Base-by-base conservation (phyloP, 2,113 vertebrate species). In the Saccopteryx bilineata region DNA sequence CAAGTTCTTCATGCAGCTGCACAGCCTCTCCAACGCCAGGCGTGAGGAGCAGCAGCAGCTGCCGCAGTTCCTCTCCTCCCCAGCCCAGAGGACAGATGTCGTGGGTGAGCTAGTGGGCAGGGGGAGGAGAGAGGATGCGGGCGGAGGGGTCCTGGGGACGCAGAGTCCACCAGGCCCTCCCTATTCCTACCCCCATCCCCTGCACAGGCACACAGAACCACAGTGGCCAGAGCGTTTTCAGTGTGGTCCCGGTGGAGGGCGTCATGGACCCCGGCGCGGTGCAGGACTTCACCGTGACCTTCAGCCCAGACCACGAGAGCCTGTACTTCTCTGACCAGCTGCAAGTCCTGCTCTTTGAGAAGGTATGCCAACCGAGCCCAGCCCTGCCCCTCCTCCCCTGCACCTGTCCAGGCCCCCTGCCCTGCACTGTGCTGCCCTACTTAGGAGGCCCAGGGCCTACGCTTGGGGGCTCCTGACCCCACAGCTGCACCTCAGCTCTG, bases 221-320 rank as follows among this genome's bases (percentile, higher is more conserved):
- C 96, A 99, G 48, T 0, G 99, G 99, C 39, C 96, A 98, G 72
- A 99, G 99, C 61, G 99, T 99, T 87, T 99, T 99, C 98, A 98
- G 98, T 0, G 96, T 99, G 33, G 87, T 68, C 69, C 99, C 99
- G 0, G 86, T 93, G 96, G 97, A 98, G 97, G 99, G 99, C 89
- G 61, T 98, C 95, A 97, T 99, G 56, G 87, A 94, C 17, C 97
- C 99, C 7, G 98, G 98, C 71, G 96, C 96, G 80, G 97, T 88
- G 26, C 98, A 98, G 95, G 99, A 99, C 86, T 97, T 99, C 80
- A 96, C 95, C 0, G 97, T 99, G 83, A 99, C 98, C 74, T 99
- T 99, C 98, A 99, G 98, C 24, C 99, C 99, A 0, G 99, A 99
- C 83, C 99, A 99, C 2, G 98, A 99, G 19, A 99, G 99, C 93